Base-by-base conservation (phyloP, 2,888 invertebrate species). In the Serrognathus titanus region DNA sequence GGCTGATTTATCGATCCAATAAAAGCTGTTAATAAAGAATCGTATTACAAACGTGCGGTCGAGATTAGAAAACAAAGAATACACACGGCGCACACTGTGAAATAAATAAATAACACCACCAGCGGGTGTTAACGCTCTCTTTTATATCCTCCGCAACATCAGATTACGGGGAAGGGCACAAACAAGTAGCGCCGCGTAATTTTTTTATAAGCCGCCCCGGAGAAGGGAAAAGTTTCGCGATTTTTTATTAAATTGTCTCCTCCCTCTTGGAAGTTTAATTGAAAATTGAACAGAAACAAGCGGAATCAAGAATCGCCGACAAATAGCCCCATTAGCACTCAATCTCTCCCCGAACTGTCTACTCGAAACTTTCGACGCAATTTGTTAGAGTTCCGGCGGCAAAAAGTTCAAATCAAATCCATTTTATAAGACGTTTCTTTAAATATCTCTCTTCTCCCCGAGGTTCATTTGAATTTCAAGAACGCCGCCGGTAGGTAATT, bases 321-420 rank as follows among this genome's bases (percentile, higher is more conserved):
- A 67, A 69, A 69, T 68, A 64, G 68, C 59, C 61, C 69, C 69
- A 69, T 69, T 69, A 69, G 66, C 67, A 66, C 66, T 65, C 64
- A 64, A 68, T 70, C 39, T 62, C 65, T 58, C 53, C 60, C 59
- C 60, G 60, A 55, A 63, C 62, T 62, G 61, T 63, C 64, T 65
- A 65, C 68, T 67, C 58, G 60, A 66, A 69, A 68, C 64, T 69
- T 67, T 64, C 65, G 60, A 64, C 62, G 60, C 66, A 68, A 67
- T 68, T 70, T 68, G 67, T 65, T 66, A 66, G 64, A 64, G 64
- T 66, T 66, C 64, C 60, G 31, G 43, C 43, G 24, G 24, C 24
- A 11, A 70, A 68, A 66, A 68, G 67, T 66, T 65, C 58, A 62
- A 69, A 67, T 68, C 69, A 69, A 70, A 69, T 69, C 62, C 66